Percentiles rank a stretch among this genome's conserved stretches.
These are phyloP conservation scores for Peromyscus melanophrys DNA, from an alignment of 2,797 vertebrate species.

Conservation along the genomic window DNA sequence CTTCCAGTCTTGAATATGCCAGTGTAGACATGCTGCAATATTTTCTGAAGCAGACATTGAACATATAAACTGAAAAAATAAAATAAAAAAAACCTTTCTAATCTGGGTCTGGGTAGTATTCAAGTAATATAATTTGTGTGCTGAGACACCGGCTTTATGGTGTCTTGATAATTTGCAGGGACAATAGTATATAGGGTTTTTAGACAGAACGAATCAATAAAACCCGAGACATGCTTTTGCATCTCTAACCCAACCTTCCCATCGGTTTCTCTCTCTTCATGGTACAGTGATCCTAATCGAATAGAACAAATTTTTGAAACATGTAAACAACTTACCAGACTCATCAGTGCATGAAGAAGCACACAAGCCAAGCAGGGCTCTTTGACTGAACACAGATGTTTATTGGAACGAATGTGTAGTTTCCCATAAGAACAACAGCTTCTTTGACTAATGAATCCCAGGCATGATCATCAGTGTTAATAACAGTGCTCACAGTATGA, in stretches of 20 bases:
- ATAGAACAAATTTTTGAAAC: conserved; percentile 38
- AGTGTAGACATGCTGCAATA: background rate
- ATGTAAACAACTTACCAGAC: conserved; percentile 59
- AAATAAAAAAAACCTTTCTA: background rate
- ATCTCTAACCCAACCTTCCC: background rate
- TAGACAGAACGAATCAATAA: conserved; percentile 2
- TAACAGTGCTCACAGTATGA: background rate
- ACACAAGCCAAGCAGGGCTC: conserved; percentile 27
- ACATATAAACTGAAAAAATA: background rate
- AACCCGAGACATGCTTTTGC: background rate
- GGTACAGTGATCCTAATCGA: background rate
- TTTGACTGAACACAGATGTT: conserved; percentile 74
- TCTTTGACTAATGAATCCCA: conserved; percentile 47
- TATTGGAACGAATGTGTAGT: conserved; percentile 67
- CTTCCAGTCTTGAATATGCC: background rate
- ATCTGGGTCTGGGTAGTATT: background rate
- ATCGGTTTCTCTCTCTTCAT: conserved; percentile 10
- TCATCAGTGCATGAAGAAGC: conserved; percentile 51
- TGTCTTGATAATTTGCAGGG: conserved; percentile 20
- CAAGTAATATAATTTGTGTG: conserved; percentile 36
- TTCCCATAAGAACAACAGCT: conserved; percentile 58
- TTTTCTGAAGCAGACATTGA: conserved; percentile 37
- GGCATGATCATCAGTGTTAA: background rate
- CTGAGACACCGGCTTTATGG: background rate
- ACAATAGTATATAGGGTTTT: background rate